Percentiles rank a stretch among this genome's conserved stretches.
These are phyloP conservation scores for Glareola pratincola DNA, from an alignment of 2,113 vertebrate species.

Conservation along the genomic window DNA sequence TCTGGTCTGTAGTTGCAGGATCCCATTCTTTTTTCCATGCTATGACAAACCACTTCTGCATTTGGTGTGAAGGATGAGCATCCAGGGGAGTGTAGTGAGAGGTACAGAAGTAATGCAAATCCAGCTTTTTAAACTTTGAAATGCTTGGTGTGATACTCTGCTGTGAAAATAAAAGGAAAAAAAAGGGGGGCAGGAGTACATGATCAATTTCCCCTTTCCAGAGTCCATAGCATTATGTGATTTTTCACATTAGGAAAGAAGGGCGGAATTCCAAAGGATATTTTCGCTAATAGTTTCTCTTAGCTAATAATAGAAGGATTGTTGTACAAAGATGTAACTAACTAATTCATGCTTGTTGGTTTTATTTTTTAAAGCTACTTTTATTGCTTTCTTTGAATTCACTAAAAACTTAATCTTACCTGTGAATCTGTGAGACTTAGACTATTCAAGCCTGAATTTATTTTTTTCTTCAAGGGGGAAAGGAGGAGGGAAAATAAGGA, in stretches of 20 bases:
- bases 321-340: neutral
- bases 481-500: neutral
- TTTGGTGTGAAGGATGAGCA: neutral
- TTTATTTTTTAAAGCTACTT: neutral
- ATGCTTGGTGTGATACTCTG: neutral
- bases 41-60: neutral
- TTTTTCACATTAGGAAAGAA: neutral
- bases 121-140: neutral
- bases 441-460: neutral
- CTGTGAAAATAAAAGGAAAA: neutral
- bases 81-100: neutral
- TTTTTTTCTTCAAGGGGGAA: neutral
- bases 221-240: neutral
- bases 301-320: neutral
- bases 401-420: neutral
- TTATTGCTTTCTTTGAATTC: neutral
- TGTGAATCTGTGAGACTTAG: neutral
- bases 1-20: neutral
- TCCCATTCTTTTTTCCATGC: neutral
- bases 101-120: neutral
- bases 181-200: neutral
- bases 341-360: neutral
- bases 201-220: neutral
- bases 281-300: neutral
- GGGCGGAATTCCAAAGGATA: neutral